A percentile compares a stretch with the other conserved stretches of the same genome.
These are phyloP conservation scores for Nomada lathburiana DNA, from an alignment of 2,888 invertebrate genomes.

Conservation along the genomic window DNA sequence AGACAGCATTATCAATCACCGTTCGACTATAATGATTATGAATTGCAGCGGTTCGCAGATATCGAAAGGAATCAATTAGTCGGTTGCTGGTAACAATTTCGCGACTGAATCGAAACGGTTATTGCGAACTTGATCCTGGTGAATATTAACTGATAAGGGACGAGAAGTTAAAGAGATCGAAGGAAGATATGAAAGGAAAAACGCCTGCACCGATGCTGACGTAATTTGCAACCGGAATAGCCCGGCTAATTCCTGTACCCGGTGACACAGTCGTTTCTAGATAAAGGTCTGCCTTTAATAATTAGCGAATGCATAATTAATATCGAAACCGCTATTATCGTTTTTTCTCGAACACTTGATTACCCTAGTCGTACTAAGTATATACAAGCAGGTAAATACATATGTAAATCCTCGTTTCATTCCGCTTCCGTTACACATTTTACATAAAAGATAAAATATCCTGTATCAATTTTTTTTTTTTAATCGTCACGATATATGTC, in stretches of 20 bases:
- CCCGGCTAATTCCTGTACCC: slow-evolving; percentile 28
- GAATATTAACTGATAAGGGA: background rate
- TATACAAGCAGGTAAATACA: no score
- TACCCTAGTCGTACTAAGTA: background rate
- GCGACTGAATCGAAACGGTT: background rate
- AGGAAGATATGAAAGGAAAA: background rate
- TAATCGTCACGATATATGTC: no score
- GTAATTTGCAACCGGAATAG: slow-evolving; percentile 16
- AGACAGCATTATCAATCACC: background rate
- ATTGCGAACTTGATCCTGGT: no score
- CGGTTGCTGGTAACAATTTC: background rate
- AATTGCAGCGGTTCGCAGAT: slow-evolving; percentile 4
- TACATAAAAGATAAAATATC: slow-evolving; percentile 12
- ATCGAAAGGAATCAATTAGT: background rate
- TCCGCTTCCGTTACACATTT: background rate
- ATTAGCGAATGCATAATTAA: slow-evolving; percentile 56
- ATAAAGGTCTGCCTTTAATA: slow-evolving; percentile 55
- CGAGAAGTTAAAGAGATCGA: background rate
- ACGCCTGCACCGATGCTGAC: slow-evolving; percentile 4
- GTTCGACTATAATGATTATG: background rate
- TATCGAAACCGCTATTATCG: slow-evolving; percentile 30
- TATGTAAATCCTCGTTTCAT: no score
- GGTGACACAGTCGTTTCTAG: slow-evolving; percentile 36
- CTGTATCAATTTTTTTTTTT: background rate
- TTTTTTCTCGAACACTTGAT: slow-evolving; percentile 1